Percentiles rank a stretch among this genome's conserved stretches.
phyloP scores from a whole-genome alignment of 2,113 vertebrate species.

The Hemiprocne comata region DNA sequence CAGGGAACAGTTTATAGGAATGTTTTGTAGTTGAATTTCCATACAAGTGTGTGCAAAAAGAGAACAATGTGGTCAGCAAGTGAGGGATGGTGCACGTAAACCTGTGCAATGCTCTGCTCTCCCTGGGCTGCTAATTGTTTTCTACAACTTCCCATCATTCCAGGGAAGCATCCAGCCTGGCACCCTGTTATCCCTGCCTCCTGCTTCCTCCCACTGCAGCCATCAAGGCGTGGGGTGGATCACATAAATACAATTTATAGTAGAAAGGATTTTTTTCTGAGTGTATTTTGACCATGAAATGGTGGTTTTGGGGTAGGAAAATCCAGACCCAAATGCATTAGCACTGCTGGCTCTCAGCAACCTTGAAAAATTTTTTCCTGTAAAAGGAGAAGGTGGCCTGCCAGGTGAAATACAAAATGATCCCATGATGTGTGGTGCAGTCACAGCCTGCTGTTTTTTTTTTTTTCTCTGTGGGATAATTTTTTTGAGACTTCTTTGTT shows the following conservation, averaged over 20 bases:
- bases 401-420: background rate
- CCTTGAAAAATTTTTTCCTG: background rate
- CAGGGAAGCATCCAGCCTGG: background rate
- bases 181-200: background rate
- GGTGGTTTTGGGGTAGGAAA: background rate
- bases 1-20: background rate
- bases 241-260: background rate
- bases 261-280: background rate
- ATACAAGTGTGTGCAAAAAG: conserved; percentile 1
- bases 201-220: background rate
- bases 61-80: background rate
- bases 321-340: background rate
- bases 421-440: background rate
- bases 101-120: background rate
- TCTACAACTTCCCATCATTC: rapidly evolving
- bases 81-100: background rate
- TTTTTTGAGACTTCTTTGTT: background rate
- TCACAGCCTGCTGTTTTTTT: rapidly evolving
- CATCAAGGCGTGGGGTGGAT: rapidly evolving
- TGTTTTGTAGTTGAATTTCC: background rate
- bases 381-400: background rate
- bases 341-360: background rate
- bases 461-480: background rate
- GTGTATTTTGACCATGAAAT: background rate
- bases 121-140: background rate